Base-by-base conservation (phyloP, 92 coral and sea anemone genomes). In the Montipora capitata region DNA sequence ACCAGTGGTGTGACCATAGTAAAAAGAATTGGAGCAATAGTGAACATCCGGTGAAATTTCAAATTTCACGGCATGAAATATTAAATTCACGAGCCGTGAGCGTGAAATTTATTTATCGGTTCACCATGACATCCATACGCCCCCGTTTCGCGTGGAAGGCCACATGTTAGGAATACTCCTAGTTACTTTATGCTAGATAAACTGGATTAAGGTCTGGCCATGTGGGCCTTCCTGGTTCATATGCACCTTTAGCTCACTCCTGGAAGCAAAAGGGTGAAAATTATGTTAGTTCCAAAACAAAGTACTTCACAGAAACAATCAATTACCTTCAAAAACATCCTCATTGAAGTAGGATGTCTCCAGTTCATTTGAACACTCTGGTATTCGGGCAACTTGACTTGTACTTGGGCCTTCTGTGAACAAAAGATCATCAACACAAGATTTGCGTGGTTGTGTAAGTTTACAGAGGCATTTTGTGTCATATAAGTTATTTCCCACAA, bases 401-500 rank as follows among this genome's bases (percentile, higher is more conserved):
- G n/a, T n/a, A n/a, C n/a, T n/a, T n/a, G n/a, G n/a, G 68, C 68
- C 20, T 62, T 62, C 68, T 62, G 68, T 62, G 20, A 62, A 62
- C 5, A 62, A 62, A 62, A 12, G 20, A 62, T 12, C 20, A 62
- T 6, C 68, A 62, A 62, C n/a, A 62, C 68, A 62, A 62, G n/a
- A 62, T 62, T 62, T 62, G n/a, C 11, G 68, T 62, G 20, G 68
- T 62, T 62, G n/a, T 62, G 17, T 12, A 62, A 62, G 68, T 62
- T 62, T 62, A 4, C 56, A 49, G 56, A 49, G 56, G 10, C 56
- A 49, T 49, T 49, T 49, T 49, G 56, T 49, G 56, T 49, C 56
- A 49, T 49, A 49, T 4, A 49, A 49, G 56, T 49, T 49, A 49
- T 49, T 49, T 49, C 56, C 56, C 56, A 49, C 56, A 49, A 49